Evolutionary conservation across 2,888 invertebrate genomes (phyloP), one percentile per base, ranked within the genome.

Genomic region (Lymantria monacha): DNA sequence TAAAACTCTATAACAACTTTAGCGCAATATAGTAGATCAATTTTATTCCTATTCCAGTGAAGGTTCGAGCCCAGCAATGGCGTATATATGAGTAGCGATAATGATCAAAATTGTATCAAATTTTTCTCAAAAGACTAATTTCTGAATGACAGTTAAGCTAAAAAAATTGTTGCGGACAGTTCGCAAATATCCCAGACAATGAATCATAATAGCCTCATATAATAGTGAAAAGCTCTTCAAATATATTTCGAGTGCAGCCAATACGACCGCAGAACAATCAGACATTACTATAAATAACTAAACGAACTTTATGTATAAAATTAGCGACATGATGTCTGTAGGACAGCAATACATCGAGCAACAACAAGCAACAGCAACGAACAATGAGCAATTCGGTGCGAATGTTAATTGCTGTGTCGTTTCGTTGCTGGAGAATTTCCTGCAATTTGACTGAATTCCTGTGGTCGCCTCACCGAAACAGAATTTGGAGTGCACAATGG

Each of bases 361-460:
- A 51, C 47, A 49, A 37, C 13, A 15, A 14, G 41, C 49, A 51
- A 53, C 42, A 48, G 30, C 33, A 43, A 42, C 41, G 48, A 43
- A 46, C 44, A 51, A 43, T 37, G 51, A 49, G 44, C 51, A 54
- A 58, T 55, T 52, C 49, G 40, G 49, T 49, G 54, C 48, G 53
- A 63, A 66, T 61, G 61, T 65, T 67, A 67, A 67, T 67, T 63
- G 49, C 51, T 49, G 48, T 53, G 66, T 57, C 66, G 55, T 54
- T 53, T 14, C 31, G 46, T 33, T 45, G 54, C 54, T 46, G 53
- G 55, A 63, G 68, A 61, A 66, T 67, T 67, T 67, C 68, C 65
- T 67, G 68, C 68, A 63, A 67, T 61, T 65, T 56, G 45, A 46
- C 46, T 55, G 48, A 30, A 61, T 59, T 59, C 63, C 63, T 48